Evolutionary conservation across 2,113 vertebrate genomes (phyloP).

Genomic region (Larimichthys crocea): DNA sequence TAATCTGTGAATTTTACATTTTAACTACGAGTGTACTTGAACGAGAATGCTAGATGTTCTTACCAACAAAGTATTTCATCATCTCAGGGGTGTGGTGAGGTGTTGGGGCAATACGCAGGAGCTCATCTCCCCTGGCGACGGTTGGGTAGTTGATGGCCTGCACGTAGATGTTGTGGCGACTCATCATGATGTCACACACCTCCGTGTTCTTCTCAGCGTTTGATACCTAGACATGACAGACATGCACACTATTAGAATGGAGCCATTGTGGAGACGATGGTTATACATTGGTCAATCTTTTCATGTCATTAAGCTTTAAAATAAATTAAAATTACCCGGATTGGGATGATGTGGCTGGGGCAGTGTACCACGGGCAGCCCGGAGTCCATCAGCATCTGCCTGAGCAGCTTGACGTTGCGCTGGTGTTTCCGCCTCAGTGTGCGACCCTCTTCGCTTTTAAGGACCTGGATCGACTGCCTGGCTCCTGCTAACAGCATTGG

Average conservation of each 20-base stretch:
- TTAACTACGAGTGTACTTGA: neutral
- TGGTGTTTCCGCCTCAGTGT: conserved; percentile 92
- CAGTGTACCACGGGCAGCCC: conserved; percentile 97
- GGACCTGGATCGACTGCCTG: conserved; percentile 88
- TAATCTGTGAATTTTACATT: neutral
- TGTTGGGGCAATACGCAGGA: conserved; percentile 94
- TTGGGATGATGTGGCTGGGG: conserved; percentile 97
- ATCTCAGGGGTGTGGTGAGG: conserved; percentile 97
- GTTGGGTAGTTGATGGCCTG: conserved; percentile 99
- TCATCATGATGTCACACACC: conserved; percentile 95
- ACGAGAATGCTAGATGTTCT: conserved; percentile 54
- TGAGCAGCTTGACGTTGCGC: conserved; percentile 94
- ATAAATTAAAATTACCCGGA: conserved; percentile 84
- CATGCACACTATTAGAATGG: neutral
- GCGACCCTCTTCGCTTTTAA: conserved; percentile 91
- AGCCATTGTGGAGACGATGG: neutral
- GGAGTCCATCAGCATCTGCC: conserved; percentile 96
- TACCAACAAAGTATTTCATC: conserved; percentile 96
- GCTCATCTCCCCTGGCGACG: conserved; percentile 92
- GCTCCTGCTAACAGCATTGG: conserved; percentile 96
- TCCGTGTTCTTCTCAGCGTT: conserved; percentile 95
- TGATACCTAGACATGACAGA: conserved; percentile 84
- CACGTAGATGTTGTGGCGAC: conserved; percentile 94
- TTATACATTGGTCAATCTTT: neutral
- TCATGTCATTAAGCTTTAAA: neutral